These are phyloP conservation scores for Antheraea yamamai DNA, from an alignment of 2,888 invertebrate genomes.

Conservation along the genomic window DNA sequence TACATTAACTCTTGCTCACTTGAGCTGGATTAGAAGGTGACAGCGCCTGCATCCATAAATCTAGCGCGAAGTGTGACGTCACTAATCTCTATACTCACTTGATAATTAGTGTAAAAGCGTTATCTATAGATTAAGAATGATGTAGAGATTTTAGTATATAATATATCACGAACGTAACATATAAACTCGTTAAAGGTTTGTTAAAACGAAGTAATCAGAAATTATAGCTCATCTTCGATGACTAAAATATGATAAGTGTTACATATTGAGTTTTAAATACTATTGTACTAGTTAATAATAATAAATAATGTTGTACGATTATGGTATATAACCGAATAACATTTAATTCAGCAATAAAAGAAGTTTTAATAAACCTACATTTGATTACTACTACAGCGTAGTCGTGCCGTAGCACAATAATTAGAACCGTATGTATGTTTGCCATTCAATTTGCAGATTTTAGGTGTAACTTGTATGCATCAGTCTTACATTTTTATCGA, in stretches of 20 bases:
- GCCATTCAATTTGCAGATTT: too few relatives aligned
- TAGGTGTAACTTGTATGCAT: too few relatives aligned
- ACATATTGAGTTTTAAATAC: background rate
- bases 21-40: constrained; percentile 51
- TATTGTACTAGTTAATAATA: too few relatives aligned
- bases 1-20: constrained; percentile 41
- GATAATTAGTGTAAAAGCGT: constrained; percentile 72
- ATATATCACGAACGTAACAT: background rate
- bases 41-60: constrained; percentile 63
- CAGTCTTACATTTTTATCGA: too few relatives aligned
- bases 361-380: too few relatives aligned
- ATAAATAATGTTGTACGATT: too few relatives aligned
- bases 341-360: too few relatives aligned
- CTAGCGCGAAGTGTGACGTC: constrained; percentile 57
- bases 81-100: constrained; percentile 64
- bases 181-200: background rate
- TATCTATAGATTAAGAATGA: constrained; percentile 50
- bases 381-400: too few relatives aligned
- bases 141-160: background rate
- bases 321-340: too few relatives aligned
- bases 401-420: too few relatives aligned
- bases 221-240: background rate
- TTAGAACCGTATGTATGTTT: too few relatives aligned
- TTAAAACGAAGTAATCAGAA: background rate
- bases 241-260: background rate